These are phyloP conservation scores for Rattus rattus DNA, from an alignment of 2,113 vertebrate genomes.

Conservation along the genomic window DNA sequence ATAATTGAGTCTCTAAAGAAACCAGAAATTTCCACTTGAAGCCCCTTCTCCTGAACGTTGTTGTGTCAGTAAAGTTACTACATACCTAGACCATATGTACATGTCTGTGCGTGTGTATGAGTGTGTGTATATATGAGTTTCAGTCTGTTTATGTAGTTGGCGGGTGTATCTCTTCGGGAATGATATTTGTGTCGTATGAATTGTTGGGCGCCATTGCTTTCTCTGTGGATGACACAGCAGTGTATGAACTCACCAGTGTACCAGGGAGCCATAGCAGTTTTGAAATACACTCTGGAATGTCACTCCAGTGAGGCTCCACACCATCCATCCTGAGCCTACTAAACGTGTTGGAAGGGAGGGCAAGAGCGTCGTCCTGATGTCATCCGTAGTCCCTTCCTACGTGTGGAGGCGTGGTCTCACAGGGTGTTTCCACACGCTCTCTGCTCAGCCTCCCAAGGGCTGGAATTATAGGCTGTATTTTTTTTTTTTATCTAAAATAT, in stretches of 20 bases:
- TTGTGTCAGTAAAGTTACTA: neutral
- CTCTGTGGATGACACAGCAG: neutral
- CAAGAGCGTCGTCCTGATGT: neutral
- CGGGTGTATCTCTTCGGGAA: neutral
- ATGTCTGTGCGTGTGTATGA: neutral
- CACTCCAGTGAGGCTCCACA: neutral
- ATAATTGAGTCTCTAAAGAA: too few species aligned
- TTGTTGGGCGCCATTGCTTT: neutral
- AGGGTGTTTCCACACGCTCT: neutral
- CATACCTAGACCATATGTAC: neutral
- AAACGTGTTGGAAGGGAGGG: neutral
- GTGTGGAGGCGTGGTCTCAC: neutral
- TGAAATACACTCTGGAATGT: slow-evolving; percentile 2
- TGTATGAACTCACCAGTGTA: neutral
- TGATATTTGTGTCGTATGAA: neutral
- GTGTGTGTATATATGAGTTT: neutral
- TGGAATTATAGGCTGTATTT: neutral
- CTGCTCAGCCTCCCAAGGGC: neutral
- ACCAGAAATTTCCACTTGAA: too few species aligned
- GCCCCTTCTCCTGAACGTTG: neutral
- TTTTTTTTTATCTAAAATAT: neutral
- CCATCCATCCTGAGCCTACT: neutral
- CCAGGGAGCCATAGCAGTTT: neutral
- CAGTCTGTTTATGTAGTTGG: neutral
- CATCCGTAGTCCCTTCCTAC: neutral